Conservation (phyloP, 2,888 invertebrate species). For the Mythimna pallens region DNA sequence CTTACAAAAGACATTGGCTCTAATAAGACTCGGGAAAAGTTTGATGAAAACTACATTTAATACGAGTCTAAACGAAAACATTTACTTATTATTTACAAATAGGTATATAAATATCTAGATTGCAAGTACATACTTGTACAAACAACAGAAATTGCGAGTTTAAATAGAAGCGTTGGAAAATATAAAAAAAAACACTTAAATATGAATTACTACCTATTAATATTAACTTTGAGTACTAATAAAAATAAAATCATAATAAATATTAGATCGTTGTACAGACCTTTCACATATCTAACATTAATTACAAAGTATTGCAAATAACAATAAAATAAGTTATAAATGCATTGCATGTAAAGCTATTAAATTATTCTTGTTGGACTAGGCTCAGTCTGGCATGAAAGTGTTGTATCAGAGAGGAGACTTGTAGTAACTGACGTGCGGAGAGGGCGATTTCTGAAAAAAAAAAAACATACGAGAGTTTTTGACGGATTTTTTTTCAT, state of each 20-base stretch:
- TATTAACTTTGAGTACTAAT: not conserved
- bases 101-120: not conserved
- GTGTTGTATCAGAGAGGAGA: conserved; percentile 56
- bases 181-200: not conserved
- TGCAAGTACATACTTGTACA: not conserved
- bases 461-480: conserved; percentile 21
- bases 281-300: not conserved
- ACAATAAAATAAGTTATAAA: conserved; percentile 46
- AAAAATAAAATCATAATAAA: conserved; percentile 1
- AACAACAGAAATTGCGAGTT: not conserved
- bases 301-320: conserved; percentile 16
- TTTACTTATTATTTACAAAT: conserved; percentile 18
- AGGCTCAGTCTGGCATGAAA: conserved; percentile 18
- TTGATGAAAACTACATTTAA: conserved; percentile 14
- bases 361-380: conserved; percentile 43
- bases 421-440: conserved; percentile 68
- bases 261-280: not conserved
- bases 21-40: not conserved
- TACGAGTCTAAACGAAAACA: conserved; percentile 28
- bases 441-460: conserved; percentile 76
- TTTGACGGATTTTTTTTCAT: too few relatives aligned
- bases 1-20: too few relatives aligned
- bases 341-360: conserved; percentile 37
- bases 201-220: not conserved
- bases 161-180: not conserved